phyloP scores from a whole-genome alignment of 2,113 vertebrate genomes.

The Marmota monax region DNA sequence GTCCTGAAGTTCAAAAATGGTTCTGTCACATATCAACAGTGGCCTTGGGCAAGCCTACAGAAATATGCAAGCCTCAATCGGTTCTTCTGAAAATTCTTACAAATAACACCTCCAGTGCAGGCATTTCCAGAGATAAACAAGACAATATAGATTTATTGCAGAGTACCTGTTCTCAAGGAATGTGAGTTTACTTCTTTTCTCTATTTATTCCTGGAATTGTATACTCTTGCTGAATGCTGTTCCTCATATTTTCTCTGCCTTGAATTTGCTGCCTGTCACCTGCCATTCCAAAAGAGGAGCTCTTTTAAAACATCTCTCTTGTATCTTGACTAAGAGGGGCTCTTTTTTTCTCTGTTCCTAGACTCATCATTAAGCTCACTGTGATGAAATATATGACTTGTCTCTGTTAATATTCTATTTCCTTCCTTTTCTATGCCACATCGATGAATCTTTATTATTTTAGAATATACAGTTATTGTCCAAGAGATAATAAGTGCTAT shows the following conservation, averaged over 20 bases:
- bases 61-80: neutral
- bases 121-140: neutral
- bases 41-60: neutral
- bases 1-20: neutral
- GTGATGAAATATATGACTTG: too few relatives aligned
- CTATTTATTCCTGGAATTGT: too few relatives aligned
- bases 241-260: too few relatives aligned
- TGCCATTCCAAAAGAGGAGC: too few relatives aligned
- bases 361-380: too few relatives aligned
- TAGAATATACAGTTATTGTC: neutral
- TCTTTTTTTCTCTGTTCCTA: too few relatives aligned
- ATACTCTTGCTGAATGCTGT: too few relatives aligned
- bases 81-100: neutral
- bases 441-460: neutral
- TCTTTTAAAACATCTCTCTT: too few relatives aligned
- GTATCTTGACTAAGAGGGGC: too few relatives aligned
- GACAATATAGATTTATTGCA: neutral
- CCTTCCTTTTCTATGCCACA: too few relatives aligned
- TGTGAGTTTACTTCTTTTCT: neutral
- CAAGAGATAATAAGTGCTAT: neutral
- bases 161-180: neutral
- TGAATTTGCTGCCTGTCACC: too few relatives aligned
- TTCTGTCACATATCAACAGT: neutral
- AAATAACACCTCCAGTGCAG: neutral
- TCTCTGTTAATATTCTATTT: too few relatives aligned